Percentiles rank a stretch among this genome's conserved stretches.
Evolutionary conservation across 30 jellyfish, hydroid and myxozoan genomes (phyloP).

Genomic region (Catostylus mosaicus): DNA sequence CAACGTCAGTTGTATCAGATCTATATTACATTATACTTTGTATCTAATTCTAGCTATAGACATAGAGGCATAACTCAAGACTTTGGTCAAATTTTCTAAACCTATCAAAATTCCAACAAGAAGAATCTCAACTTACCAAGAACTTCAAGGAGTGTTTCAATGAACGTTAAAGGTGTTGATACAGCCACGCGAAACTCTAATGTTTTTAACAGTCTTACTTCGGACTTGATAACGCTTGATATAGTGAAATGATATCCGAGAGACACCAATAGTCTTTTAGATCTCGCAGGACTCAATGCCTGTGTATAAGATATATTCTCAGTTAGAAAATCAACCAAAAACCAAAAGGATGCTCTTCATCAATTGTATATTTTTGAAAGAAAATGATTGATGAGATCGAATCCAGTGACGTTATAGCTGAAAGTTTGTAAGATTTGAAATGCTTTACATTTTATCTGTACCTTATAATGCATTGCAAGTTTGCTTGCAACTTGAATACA

Average conservation of each 20-base stretch:
- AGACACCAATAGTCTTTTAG: constrained; percentile 57
- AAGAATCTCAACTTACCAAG: constrained; percentile 45
- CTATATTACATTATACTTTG: not conserved
- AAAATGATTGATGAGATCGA: no score
- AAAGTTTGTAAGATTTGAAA: no score
- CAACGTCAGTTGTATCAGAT: not conserved
- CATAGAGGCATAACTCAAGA: not conserved
- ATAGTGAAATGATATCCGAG: constrained; percentile 58
- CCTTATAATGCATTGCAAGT: constrained; percentile 91
- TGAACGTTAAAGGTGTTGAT: constrained; percentile 70
- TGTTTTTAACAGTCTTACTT: constrained; percentile 75
- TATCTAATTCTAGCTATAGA: not conserved
- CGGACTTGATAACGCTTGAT: constrained; percentile 76
- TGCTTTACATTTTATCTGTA: not conserved
- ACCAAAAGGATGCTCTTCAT: no score
- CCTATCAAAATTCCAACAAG: not conserved
- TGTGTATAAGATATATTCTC: not conserved
- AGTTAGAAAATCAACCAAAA: no score
- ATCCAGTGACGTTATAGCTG: not conserved
- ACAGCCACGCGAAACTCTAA: constrained; percentile 63
- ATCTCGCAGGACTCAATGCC: constrained; percentile 75
- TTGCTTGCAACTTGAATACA: constrained; percentile 91
- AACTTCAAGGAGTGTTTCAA: constrained; percentile 80
- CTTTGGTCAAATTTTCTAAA: not conserved
- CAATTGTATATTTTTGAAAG: no score